These are phyloP conservation scores for Hemicentrotus pulcherrimus DNA, from an alignment of 35 echinoderm and acorn worm genomes.

Conservation along the genomic window DNA sequence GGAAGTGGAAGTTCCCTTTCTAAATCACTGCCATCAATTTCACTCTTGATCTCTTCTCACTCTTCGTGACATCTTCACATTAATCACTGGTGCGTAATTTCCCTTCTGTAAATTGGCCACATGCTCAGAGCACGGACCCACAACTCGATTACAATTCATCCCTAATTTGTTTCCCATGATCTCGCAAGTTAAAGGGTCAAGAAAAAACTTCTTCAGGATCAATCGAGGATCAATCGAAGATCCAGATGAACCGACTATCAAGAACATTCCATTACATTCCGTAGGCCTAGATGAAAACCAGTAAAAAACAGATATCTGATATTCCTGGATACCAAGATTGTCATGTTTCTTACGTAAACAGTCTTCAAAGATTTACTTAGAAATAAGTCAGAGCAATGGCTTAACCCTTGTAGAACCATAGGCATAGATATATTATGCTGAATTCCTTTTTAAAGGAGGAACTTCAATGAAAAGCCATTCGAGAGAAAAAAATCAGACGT, in stretches of 20 bases:
- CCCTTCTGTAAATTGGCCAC: slow-evolving; percentile 16
- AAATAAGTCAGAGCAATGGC: neutral
- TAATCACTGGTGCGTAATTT: slow-evolving; percentile 18
- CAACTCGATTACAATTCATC: neutral
- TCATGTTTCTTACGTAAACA: too few species aligned
- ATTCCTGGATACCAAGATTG: too few species aligned
- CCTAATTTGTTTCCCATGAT: slow-evolving; percentile 3
- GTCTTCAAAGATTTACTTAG: neutral
- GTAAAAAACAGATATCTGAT: too few species aligned
- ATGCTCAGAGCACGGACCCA: neutral
- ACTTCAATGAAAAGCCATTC: neutral
- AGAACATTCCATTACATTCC: neutral
- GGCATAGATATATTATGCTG: neutral
- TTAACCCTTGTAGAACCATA: neutral
- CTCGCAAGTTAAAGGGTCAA: neutral
- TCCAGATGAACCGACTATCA: neutral
- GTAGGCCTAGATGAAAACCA: too few species aligned
- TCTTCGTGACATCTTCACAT: neutral
- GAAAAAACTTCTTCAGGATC: neutral
- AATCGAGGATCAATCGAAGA: too few species aligned
- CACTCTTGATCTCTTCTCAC: neutral
- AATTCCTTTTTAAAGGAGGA: neutral
- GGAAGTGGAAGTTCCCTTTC: neutral
- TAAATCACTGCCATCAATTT: slow-evolving; percentile 11
- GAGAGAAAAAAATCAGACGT: neutral